Percentiles rank a stretch among this genome's conserved stretches.
phyloP scores from a whole-genome alignment of 2,888 invertebrate species.

The Pandemis cinnamomeana region DNA sequence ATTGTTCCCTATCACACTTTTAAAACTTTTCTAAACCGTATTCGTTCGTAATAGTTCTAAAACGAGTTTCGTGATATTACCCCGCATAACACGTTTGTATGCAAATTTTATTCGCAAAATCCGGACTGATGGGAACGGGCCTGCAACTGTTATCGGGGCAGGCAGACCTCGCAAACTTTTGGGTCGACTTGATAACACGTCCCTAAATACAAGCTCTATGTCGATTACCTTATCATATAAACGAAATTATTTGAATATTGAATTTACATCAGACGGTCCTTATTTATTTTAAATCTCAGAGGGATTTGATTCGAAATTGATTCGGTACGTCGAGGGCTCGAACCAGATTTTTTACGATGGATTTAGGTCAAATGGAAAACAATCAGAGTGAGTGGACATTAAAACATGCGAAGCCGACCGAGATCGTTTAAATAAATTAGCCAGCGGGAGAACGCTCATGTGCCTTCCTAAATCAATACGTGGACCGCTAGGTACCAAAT shows the following conservation, averaged over 20 bases:
- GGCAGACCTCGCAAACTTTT: constrained; percentile 69
- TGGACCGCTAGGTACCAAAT: constrained; percentile 1
- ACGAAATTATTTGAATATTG: constrained; percentile 57
- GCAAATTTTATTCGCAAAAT: constrained; percentile 79
- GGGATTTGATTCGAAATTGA: constrained; percentile 39
- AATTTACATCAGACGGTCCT: constrained; percentile 30
- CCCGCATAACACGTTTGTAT: constrained; percentile 77
- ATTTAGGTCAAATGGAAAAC: constrained; percentile 56
- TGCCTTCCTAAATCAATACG: constrained; percentile 38
- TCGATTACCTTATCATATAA: constrained; percentile 67
- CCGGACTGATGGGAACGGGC: constrained; percentile 73
- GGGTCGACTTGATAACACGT: constrained; percentile 77
- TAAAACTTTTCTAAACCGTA: constrained; percentile 25
- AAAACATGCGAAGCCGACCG: constrained; percentile 53
- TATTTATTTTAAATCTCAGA: constrained; percentile 34
- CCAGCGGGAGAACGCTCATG: constrained; percentile 41
- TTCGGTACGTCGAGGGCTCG: constrained; percentile 2
- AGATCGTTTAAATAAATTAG: constrained; percentile 55
- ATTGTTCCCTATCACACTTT: constrained; percentile 3
- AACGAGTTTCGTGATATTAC: constrained; percentile 68
- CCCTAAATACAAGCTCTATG: constrained; percentile 54
- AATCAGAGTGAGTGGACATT: constrained; percentile 61
- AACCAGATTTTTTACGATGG: constrained; percentile 39
- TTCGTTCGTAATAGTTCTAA: constrained; percentile 56
- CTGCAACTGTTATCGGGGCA: constrained; percentile 66